Percentiles rank a stretch among this genome's conserved stretches.
These are phyloP conservation scores for Lucifuga dentata DNA, from an alignment of 2,113 vertebrate genomes.

Conservation along the genomic window DNA sequence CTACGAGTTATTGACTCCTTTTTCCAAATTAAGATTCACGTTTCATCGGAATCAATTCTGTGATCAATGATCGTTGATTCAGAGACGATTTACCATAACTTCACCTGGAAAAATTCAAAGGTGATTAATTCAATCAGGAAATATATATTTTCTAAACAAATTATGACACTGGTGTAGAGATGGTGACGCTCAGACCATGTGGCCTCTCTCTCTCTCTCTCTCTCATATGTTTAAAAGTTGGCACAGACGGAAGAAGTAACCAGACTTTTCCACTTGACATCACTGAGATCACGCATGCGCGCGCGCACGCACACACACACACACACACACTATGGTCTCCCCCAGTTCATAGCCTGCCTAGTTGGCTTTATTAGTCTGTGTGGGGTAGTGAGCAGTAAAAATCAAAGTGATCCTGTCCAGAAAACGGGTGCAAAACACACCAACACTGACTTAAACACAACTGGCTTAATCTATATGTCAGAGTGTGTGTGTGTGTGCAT, in stretches of 20 bases:
- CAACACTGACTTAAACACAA: constrained; percentile 41
- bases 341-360: constrained; percentile 4
- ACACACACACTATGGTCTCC: constrained; percentile 10
- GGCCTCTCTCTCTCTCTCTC: constrained; percentile 50
- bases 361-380: constrained; percentile 31
- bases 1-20: neutral
- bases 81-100: neutral
- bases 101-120: neutral
- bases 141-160: neutral
- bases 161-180: neutral
- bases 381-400: constrained; percentile 43
- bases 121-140: neutral
- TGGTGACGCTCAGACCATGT: constrained; percentile 31
- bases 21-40: neutral
- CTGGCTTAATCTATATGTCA: constrained; percentile 38
- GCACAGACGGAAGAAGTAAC: constrained; percentile 71
- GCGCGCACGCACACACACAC: constrained; percentile 1
- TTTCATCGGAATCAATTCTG: neutral
- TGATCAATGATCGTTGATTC: neutral
- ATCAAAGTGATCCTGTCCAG: constrained; percentile 52
- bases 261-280: constrained; percentile 79
- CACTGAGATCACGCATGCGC: constrained; percentile 24
- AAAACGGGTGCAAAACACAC: constrained; percentile 20
- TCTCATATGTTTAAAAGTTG: constrained; percentile 57
- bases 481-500: too few relatives aligned